These are phyloP conservation scores for Resseliella maxima DNA, from an alignment of 2,888 invertebrate genomes.

Conservation along the genomic window DNA sequence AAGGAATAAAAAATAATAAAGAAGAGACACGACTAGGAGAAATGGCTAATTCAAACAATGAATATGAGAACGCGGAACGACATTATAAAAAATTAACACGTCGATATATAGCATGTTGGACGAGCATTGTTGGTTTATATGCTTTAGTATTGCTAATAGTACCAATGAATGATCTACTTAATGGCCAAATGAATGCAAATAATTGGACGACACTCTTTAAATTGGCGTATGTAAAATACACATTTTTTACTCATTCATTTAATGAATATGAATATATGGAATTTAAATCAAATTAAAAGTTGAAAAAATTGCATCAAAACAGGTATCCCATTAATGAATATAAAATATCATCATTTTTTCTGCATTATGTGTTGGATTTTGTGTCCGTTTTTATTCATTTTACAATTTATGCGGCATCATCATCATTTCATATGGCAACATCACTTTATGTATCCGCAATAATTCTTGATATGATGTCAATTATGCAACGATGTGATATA, in stretches of 20 bases:
- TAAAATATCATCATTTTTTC: not conserved
- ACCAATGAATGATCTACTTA: not conserved
- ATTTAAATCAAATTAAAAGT: not conserved
- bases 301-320: not conserved
- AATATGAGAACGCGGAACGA: not conserved
- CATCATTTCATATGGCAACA: not conserved
- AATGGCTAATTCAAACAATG: not conserved
- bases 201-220: slow-evolving; percentile 8
- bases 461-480: not conserved
- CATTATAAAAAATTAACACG: not conserved
- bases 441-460: not conserved
- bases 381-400: not conserved
- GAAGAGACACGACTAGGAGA: not conserved
- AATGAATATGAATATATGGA: too few relatives aligned
- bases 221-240: not conserved
- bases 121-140: not conserved
- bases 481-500: slow-evolving; percentile 1
- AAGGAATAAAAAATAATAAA: not conserved
- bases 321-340: not conserved
- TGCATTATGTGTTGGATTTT: not conserved
- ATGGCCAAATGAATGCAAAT: not conserved
- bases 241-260: too few relatives aligned
- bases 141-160: not conserved
- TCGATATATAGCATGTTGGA: not conserved
- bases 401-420: slow-evolving; percentile 6